These are phyloP conservation scores for Cuculus canorus DNA, from an alignment of 2,797 vertebrate genomes.

Conservation along the genomic window DNA sequence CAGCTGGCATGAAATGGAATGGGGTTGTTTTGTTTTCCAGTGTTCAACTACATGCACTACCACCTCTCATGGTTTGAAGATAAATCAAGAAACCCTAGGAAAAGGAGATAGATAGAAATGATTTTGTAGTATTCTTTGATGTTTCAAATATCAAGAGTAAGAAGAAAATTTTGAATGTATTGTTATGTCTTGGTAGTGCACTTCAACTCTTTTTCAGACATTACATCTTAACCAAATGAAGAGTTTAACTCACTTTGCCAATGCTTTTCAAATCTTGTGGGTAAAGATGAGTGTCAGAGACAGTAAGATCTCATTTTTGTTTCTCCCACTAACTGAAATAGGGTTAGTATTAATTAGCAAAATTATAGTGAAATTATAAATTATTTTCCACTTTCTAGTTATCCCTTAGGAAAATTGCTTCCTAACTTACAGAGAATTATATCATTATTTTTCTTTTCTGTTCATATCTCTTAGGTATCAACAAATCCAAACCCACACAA, in stretches of 20 bases:
- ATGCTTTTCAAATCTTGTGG: background rate
- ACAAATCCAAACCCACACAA: background rate
- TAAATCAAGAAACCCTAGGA: background rate
- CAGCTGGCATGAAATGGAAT: rapidly evolving
- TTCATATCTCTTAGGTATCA: background rate
- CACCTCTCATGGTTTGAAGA: background rate
- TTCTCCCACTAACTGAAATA: background rate
- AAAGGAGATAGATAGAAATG: background rate
- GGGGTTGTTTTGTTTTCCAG: background rate
- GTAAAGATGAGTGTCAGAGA: constrained; percentile 15
- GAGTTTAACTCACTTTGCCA: background rate
- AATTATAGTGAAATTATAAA: background rate
- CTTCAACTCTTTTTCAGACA: background rate
- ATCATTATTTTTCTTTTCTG: background rate
- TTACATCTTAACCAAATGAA: background rate
- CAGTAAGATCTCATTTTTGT: background rate
- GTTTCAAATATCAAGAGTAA: constrained; percentile 53
- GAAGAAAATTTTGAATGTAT: background rate
- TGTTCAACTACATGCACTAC: background rate
- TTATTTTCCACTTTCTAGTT: background rate
- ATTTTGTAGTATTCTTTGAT: background rate
- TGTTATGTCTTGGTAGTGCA: background rate
- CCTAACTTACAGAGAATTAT: background rate
- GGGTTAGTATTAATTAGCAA: background rate
- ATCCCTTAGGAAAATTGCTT: background rate